These are phyloP conservation scores for Clytia hemisphaerica DNA, from an alignment of 30 jellyfish, hydroid and myxozoan species.

Conservation along the genomic window DNA sequence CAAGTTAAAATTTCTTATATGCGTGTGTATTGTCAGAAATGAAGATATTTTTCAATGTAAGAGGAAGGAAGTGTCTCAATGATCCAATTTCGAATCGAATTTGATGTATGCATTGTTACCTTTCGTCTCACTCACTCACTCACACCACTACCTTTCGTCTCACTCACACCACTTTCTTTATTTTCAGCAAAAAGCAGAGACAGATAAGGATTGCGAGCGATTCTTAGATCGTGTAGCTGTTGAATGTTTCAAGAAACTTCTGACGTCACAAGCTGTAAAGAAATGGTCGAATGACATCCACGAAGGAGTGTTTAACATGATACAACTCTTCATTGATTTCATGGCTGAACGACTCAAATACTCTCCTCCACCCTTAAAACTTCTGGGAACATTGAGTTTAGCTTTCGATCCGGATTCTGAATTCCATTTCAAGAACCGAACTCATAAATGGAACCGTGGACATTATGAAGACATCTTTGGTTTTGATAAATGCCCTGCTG, in stretches of 20 bases:
- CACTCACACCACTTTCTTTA: constrained; percentile 1
- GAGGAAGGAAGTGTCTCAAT: too few relatives aligned
- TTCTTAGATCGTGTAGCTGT: constrained; percentile 76
- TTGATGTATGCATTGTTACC: too few relatives aligned
- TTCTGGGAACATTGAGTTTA: constrained; percentile 46
- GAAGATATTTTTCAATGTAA: too few relatives aligned
- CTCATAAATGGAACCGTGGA: constrained; percentile 75
- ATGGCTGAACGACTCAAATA: constrained; percentile 69
- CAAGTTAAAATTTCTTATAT: too few relatives aligned
- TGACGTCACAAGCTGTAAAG: constrained; percentile 74
- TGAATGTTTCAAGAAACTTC: constrained; percentile 75
- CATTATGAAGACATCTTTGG: constrained; percentile 88
- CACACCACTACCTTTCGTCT: background rate
- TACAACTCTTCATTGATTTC: constrained; percentile 63
- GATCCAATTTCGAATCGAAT: too few relatives aligned
- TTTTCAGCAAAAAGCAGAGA: constrained; percentile 54
- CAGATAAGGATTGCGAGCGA: constrained; percentile 52
- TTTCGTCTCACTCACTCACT: too few relatives aligned
- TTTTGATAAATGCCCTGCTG: constrained; percentile 84
- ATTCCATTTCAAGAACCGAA: constrained; percentile 75
- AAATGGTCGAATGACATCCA: constrained; percentile 73
- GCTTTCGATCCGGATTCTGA: constrained; percentile 92
- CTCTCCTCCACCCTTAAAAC: constrained; percentile 44
- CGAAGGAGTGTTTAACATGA: constrained; percentile 86
- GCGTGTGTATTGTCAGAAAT: too few relatives aligned